Evolutionary conservation across 1,140 invertebrate species (phyloP).

Genomic region (Oryzaephilus surinamensis): DNA sequence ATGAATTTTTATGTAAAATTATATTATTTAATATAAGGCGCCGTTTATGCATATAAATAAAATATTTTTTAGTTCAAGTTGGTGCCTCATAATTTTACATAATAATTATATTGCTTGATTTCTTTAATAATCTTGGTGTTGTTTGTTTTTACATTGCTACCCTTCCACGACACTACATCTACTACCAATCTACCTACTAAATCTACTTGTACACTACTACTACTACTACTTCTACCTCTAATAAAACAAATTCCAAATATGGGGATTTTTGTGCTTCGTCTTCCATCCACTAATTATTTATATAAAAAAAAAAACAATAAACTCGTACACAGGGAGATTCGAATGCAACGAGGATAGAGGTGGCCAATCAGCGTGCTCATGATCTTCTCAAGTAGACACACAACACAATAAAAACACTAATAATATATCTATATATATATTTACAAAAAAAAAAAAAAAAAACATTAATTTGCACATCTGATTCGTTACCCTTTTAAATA

Average conservation of each 20-base stretch:
- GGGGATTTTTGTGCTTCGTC: not conserved
- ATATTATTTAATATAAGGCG: no score
- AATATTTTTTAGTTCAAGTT: no score
- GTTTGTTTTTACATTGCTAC: constrained; percentile 33
- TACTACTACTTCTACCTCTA: not conserved
- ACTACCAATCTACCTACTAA: constrained; percentile 11
- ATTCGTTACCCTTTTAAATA: constrained; percentile 19
- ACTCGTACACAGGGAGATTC: constrained; percentile 64
- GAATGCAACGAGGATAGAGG: constrained; percentile 69
- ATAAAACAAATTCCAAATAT: not conserved
- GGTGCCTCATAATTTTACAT: no score
- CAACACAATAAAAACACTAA: constrained; percentile 26
- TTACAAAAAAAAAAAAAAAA: no score
- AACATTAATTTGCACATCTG: constrained; percentile 15
- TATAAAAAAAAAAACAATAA: no score
- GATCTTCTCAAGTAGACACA: constrained; percentile 67
- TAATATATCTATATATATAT: constrained; percentile 13
- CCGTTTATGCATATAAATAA: no score
- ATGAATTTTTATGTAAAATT: no score
- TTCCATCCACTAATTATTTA: no score
- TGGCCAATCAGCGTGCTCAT: constrained; percentile 74
- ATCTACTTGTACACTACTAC: constrained; percentile 5
- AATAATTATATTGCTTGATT: constrained; percentile 14
- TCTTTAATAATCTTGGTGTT: constrained; percentile 29
- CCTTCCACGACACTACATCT: constrained; percentile 26